Conservation (phyloP, 2,113 vertebrate genomes). For the Cochlearius cochlearius region DNA sequence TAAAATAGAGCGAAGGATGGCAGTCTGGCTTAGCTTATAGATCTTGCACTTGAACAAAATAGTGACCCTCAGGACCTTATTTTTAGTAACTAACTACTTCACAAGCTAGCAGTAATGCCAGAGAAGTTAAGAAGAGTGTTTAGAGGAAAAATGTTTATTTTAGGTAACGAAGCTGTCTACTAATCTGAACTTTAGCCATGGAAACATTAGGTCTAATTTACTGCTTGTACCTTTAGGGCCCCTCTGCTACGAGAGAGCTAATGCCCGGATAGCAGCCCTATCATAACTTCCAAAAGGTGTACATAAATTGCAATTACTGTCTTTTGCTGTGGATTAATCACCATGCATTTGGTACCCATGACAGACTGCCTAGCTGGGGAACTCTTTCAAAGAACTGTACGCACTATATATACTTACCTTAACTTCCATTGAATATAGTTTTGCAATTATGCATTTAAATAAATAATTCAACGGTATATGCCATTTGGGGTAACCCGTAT, state of each 20-base stretch:
- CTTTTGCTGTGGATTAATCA: neutral
- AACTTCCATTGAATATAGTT: neutral
- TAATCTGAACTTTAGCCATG: neutral
- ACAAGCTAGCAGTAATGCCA: neutral
- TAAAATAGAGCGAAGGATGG: neutral
- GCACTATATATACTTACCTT: neutral
- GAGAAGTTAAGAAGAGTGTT: neutral
- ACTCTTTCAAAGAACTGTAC: neutral
- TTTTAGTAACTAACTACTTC: neutral
- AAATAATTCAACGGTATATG: neutral
- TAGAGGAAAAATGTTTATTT: neutral
- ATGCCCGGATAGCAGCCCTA: neutral
- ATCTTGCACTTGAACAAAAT: neutral
- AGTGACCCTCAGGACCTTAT: neutral
- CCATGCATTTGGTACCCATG: neutral
- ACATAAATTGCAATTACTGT: neutral
- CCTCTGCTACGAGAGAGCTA: neutral
- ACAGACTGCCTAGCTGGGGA: neutral
- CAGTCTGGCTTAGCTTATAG: neutral
- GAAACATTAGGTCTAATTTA: neutral
- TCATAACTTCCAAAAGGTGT: neutral
- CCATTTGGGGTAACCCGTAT: neutral
- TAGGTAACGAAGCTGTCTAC: neutral
- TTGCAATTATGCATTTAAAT: neutral
- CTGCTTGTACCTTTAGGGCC: neutral